A percentile compares a stretch with the other conserved stretches of the same genome.
Evolutionary conservation across 2,888 invertebrate genomes (phyloP).

Genomic region (Drosophila parthenogenetica): DNA sequence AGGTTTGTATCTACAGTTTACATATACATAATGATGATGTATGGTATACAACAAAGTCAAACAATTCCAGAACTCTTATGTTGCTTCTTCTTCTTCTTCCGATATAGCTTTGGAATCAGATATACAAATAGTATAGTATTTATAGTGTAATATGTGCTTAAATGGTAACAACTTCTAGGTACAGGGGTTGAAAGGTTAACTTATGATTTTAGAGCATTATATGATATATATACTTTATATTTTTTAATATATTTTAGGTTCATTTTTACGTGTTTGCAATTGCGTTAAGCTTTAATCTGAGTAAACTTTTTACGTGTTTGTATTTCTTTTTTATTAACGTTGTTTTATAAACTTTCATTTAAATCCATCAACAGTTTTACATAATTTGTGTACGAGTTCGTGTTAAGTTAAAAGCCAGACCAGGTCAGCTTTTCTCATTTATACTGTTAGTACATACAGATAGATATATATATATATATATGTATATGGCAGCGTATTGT

Average conservation of each 20-base stretch:
- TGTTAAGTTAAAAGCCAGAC: constrained; percentile 56
- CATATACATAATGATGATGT: constrained; percentile 59
- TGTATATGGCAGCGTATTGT: constrained; percentile 74
- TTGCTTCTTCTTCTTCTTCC: constrained; percentile 26
- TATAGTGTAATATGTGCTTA: constrained; percentile 54
- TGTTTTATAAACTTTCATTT: constrained; percentile 77
- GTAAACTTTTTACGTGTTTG: constrained; percentile 25
- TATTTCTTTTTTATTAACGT: constrained; percentile 58
- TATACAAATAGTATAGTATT: constrained; percentile 36
- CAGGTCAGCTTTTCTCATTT: constrained; percentile 52
- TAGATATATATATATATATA: constrained; percentile 24
- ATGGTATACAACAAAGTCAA: constrained; percentile 60
- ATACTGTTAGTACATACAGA: constrained; percentile 47
- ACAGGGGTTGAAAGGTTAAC: constrained; percentile 58
- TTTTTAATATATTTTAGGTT: constrained; percentile 12
- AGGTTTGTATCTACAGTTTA: constrained; percentile 65
- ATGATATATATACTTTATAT: constrained; percentile 14
- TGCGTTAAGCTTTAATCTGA: constrained; percentile 55
- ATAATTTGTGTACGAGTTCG: constrained; percentile 58
- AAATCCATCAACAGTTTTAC: constrained; percentile 73
- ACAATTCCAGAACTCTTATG: constrained; percentile 46
- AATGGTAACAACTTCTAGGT: constrained; percentile 76
- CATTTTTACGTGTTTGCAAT: constrained; percentile 37
- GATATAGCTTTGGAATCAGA: constrained; percentile 54
- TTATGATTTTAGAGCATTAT: constrained; percentile 40